Percentiles rank a stretch among this genome's conserved stretches.
These are phyloP conservation scores for Caenorhabditis sp. DNA, from an alignment of 2,888 invertebrate genomes.

Conservation along the genomic window DNA sequence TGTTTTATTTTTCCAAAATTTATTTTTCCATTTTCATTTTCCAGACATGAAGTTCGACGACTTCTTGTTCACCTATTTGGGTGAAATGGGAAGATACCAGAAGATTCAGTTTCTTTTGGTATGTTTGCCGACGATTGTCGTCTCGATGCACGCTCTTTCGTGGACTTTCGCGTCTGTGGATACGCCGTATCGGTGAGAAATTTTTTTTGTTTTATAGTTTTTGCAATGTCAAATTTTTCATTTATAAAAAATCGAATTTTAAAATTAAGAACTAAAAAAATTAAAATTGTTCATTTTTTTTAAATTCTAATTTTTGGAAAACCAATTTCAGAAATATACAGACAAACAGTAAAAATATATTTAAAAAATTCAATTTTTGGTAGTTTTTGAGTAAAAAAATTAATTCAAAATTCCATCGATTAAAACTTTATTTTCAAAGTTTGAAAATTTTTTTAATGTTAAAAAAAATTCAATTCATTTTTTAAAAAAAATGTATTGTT, in stretches of 20 bases:
- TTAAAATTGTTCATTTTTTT: too few species aligned
- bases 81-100: slow-evolving; percentile 81
- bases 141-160: slow-evolving; percentile 82
- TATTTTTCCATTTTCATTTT: neutral
- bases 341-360: too few species aligned
- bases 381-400: too few species aligned
- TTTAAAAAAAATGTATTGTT: neutral
- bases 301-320: too few species aligned
- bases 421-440: neutral
- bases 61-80: slow-evolving; percentile 80
- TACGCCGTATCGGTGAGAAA: slow-evolving; percentile 74
- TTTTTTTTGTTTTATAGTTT: neutral
- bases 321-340: too few species aligned
- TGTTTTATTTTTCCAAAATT: neutral
- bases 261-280: too few species aligned
- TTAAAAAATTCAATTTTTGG: too few species aligned
- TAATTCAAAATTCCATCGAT: too few species aligned
- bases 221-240: neutral
- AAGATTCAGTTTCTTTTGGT: slow-evolving; percentile 81
- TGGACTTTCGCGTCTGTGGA: slow-evolving; percentile 82
- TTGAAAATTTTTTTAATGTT: slow-evolving; percentile 4
- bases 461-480: slow-evolving; percentile 23
- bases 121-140: slow-evolving; percentile 81
- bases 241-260: too few species aligned
- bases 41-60: slow-evolving; percentile 83